Evolutionary conservation across 2,113 vertebrate species (phyloP).

Genomic region (Tachuris rubrigastra): DNA sequence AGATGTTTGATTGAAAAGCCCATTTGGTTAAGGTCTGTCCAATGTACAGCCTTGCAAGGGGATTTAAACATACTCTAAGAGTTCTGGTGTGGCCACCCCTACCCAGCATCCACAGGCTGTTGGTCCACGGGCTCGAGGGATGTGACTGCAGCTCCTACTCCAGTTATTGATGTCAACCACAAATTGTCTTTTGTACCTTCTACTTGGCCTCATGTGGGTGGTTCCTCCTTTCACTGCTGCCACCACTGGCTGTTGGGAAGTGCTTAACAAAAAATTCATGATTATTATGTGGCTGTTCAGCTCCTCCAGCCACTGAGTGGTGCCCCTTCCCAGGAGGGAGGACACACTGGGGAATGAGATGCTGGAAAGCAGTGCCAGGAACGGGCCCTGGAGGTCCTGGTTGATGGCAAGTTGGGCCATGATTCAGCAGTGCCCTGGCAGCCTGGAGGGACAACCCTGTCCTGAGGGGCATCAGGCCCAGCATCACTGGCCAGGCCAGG

Average conservation of each 20-base stretch:
- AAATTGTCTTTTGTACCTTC: neutral
- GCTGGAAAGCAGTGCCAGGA: neutral
- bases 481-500: neutral
- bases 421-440: neutral
- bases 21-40: neutral
- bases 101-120: neutral
- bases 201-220: accelerated
- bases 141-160: neutral
- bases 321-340: neutral
- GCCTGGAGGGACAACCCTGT: neutral
- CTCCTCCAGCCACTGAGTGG: neutral
- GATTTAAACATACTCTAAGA: neutral
- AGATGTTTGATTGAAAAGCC: neutral
- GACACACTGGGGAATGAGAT: neutral
- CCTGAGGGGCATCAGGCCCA: neutral
- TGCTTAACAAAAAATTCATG: neutral
- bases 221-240: neutral
- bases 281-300: neutral
- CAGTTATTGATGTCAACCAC: neutral
- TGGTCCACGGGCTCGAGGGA: neutral
- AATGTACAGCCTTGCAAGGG: neutral
- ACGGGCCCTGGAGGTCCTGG: neutral
- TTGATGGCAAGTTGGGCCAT: neutral
- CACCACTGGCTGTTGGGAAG: accelerated
- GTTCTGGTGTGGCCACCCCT: neutral